Evolutionary conservation across 2,888 invertebrate genomes (phyloP), one percentile per base, ranked within the genome.

Genomic region (Allophyes oxyacanthae): DNA sequence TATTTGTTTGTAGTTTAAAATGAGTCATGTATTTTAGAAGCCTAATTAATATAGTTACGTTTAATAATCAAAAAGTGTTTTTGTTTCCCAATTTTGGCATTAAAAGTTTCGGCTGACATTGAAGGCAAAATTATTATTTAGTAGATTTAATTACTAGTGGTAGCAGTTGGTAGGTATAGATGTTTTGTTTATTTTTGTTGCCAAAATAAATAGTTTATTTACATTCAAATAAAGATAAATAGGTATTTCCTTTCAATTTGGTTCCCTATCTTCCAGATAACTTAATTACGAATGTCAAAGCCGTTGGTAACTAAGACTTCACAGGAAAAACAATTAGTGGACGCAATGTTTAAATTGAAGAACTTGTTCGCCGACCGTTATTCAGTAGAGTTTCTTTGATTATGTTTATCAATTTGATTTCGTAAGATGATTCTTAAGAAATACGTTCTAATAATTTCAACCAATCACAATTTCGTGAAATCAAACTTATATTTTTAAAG

Each of bases 261-360:
- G 32, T 42, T 49, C 13, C 6, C 26, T 42, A 8, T n/a, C 56
- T 36, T 46, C 8, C 20, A 50, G 42, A 50, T 56, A 67, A 43
- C 55, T 62, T 67, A 38, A 62, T 65, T 65, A 68, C 62, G 32
- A 34, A 32, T 45, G 44, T 68, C 50, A 68, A 65, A 65, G 64
- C 46, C 46, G 14, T 44, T 20, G 43, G 69, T 48, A 49, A 52
- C 52, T 66, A 44, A 69, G 64, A 52, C 58, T 57, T 13, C 5
- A 4, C 34, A 54, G 34, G 43, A 46, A 53, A 64, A 57, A 65
- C 64, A 68, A 68, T 65, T 65, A 68, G 46, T 48, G 30, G 4
- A 51, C 45, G 38, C 61, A 46, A 62, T 63, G 15, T 68, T 63
- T 56, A 26, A 63, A 56, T 37, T 33, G 34, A 34, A 51, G 41